These are phyloP conservation scores for Oreohelix idahoensis DNA, from an alignment of 1,140 invertebrate genomes.

Conservation along the genomic window DNA sequence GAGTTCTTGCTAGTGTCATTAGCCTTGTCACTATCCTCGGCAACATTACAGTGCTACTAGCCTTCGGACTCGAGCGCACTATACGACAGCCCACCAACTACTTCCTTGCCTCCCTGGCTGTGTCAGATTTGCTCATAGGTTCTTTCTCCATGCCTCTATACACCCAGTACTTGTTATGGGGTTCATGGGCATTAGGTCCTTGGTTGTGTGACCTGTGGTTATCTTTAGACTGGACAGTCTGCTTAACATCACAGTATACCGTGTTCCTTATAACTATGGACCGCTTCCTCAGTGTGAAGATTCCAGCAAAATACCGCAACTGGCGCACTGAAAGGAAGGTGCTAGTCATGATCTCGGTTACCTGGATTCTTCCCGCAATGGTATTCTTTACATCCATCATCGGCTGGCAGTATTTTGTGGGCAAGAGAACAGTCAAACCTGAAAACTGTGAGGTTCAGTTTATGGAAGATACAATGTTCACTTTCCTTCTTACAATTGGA, in stretches of 20 bases:
- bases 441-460: conserved; percentile 98
- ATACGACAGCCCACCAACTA: conserved; percentile 99
- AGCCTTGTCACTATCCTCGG: conserved; percentile 76
- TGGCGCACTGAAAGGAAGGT: conserved; percentile 93
- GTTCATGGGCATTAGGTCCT: conserved; percentile 96
- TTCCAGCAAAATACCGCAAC: conserved; percentile 95
- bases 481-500: conserved; percentile 96
- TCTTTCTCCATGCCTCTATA: conserved; percentile 90
- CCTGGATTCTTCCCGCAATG: conserved; percentile 97
- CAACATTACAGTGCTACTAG: conserved; percentile 95
- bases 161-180: conserved; percentile 95
- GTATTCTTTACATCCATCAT: conserved; percentile 99
- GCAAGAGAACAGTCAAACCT: conserved; percentile 80
- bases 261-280: conserved; percentile 99
- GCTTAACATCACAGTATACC: conserved; percentile 98
- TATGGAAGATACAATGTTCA: conserved; percentile 97
- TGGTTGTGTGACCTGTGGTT: conserved; percentile 98
- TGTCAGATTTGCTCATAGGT: conserved; percentile 98
- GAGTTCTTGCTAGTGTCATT: conserved; percentile 82
- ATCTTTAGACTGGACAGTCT: conserved; percentile 98
- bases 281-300: conserved; percentile 98
- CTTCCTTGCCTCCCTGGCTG: conserved; percentile 98
- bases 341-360: conserved; percentile 87
- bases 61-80: conserved; percentile 96
- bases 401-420: conserved; percentile 98